Conservation (phyloP, 1,140 invertebrate species). For the Pentalonia nigronervosa region DNA sequence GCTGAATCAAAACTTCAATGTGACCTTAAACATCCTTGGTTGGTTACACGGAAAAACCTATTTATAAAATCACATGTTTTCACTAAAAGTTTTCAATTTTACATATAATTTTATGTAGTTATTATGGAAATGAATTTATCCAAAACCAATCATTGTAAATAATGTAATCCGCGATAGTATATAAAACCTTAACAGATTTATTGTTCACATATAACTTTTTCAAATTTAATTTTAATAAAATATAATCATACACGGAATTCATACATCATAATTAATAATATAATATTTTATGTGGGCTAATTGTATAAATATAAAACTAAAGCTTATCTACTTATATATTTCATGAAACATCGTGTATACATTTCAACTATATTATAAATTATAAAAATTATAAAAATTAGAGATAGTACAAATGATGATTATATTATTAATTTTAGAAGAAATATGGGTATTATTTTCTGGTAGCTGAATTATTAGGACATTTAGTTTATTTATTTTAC, state of each 20-base stretch:
- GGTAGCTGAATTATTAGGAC: too few species aligned
- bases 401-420: neutral
- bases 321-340: neutral
- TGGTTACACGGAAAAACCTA: neutral
- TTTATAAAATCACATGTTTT: neutral
- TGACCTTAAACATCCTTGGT: neutral
- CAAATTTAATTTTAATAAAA: neutral
- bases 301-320: neutral
- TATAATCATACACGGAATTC: neutral
- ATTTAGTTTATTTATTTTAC: too few species aligned
- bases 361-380: neutral
- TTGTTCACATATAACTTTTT: neutral
- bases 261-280: too few species aligned
- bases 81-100: neutral
- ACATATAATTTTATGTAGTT: neutral
- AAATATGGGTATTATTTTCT: too few species aligned
- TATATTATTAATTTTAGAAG: too few species aligned
- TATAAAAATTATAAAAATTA: neutral
- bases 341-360: neutral
- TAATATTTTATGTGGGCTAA: neutral
- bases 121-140: neutral
- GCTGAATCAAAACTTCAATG: neutral
- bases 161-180: neutral
- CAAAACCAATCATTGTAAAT: neutral
- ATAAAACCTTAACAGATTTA: neutral